Evolutionary conservation across 2,113 vertebrate genomes (phyloP).

Genomic region (Myanophis thanlyinensis): DNA sequence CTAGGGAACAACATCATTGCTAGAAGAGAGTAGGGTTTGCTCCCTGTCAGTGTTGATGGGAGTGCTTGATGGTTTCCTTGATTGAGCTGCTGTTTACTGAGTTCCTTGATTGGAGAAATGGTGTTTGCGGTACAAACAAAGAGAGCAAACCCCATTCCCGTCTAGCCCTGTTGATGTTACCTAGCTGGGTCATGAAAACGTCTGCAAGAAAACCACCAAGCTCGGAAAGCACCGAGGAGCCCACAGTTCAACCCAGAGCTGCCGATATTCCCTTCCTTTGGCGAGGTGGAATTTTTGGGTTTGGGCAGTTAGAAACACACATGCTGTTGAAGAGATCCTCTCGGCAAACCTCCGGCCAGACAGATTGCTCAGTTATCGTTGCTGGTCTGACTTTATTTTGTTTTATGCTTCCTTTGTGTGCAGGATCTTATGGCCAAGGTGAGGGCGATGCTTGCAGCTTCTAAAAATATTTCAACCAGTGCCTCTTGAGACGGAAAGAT

Average conservation of each 20-base stretch:
- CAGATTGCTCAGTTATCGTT: neutral
- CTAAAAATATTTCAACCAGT: slow-evolving; percentile 89
- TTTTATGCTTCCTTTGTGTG: neutral
- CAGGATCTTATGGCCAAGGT: slow-evolving; percentile 99
- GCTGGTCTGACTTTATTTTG: neutral
- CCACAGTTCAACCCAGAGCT: neutral
- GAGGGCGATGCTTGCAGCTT: slow-evolving; percentile 95
- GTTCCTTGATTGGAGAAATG: neutral
- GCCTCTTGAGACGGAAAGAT: slow-evolving; percentile 75
- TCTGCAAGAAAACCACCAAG: too few species aligned
- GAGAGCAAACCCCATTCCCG: neutral
- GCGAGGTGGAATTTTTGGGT: neutral
- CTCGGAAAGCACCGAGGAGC: too few species aligned
- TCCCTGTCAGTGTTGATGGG: neutral
- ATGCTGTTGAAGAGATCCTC: neutral
- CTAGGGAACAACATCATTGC: neutral
- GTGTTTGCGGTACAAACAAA: neutral
- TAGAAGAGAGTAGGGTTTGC: neutral
- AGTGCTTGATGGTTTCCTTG: neutral
- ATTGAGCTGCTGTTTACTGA: neutral
- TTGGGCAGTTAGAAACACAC: neutral
- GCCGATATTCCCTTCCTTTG: neutral
- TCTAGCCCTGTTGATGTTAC: too few species aligned
- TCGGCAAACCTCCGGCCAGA: neutral
- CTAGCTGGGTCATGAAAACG: too few species aligned